phyloP scores from a whole-genome alignment of 2,797 vertebrate species.

The Hipposideros larvatus region DNA sequence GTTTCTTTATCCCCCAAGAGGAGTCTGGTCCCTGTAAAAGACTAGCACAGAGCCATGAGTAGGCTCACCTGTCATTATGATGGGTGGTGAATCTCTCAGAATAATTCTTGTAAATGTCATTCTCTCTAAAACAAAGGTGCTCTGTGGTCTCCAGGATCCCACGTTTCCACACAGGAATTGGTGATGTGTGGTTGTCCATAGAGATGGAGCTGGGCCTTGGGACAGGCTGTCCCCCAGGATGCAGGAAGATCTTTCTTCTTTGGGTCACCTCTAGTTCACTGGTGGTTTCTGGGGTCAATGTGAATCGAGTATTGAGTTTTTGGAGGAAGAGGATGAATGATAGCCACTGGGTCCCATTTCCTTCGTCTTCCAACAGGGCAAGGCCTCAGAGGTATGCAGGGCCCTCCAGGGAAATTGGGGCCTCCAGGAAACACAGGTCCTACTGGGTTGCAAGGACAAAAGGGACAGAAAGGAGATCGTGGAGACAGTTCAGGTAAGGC shows the following conservation, averaged over 20 bases:
- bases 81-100: background rate
- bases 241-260: background rate
- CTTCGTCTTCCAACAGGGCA: conserved; percentile 72
- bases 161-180: background rate
- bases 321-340: background rate
- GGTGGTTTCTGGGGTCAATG: background rate
- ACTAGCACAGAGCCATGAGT: background rate
- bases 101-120: background rate
- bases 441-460: conserved; percentile 31
- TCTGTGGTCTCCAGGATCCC: background rate
- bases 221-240: background rate
- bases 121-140: background rate
- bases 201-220: background rate
- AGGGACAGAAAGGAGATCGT: conserved; percentile 73
- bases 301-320: background rate
- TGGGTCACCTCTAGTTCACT: background rate
- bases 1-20: background rate
- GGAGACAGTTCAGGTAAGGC: conserved; percentile 71
- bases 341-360: background rate
- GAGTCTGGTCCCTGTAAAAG: fast-evolving
- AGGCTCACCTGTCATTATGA: background rate
- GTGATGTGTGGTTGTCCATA: fast-evolving
- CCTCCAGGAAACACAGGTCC: conserved; percentile 56
- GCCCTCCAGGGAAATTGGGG: conserved; percentile 80
- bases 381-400: conserved; percentile 64